Base-by-base conservation (phyloP, 2,797 vertebrate species). In the Peromyscus aztecus region DNA sequence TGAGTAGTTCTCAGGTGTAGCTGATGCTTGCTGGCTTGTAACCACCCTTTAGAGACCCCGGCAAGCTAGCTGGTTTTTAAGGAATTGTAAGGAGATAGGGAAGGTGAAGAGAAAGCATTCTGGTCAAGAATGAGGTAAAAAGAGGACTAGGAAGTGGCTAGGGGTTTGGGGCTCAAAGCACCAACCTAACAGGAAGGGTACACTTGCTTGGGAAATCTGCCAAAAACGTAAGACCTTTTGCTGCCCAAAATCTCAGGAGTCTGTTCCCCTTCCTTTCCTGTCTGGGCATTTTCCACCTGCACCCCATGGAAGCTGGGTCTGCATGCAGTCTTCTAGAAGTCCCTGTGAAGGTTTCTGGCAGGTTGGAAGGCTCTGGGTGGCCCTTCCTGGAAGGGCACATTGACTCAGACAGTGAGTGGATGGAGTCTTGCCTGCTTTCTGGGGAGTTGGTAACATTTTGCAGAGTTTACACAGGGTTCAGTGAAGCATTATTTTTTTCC, bases 381-480 rank as follows among this genome's bases (percentile, higher is more conserved):
- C 46, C 65, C 63, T 77, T 88, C 89, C 55, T 69, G 37, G 55
- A 91, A 61, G 31, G 55, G 55, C 0, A 4, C 0, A 11, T 34
- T 69, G 90, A 7, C 40, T 75, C 59, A 52, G 49, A 86, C 83
- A 40, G 16, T 0, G 3, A 0, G 9, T 83, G 24, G 11, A 73
- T 40, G 1, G 9, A 14, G 27, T 24, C 37, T 83, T 6, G 65
- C 27, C 10, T 40, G 4, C 31, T 71, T 76, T 91, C 52, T 7
- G 0, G 0, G 34, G 89, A 59, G 13, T 34, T 67, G 78, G 40
- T 63, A 82, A 91, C n/a, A 46, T 55, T 43, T 94, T 81, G 75
- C 65, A 37, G 73, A 87, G 34, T 97, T 97, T 93, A 80, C 88
- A 83, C 8, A 75, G 81, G 40, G 55, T 67, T 96, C 76, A n/a